Percentiles rank a stretch among this genome's conserved stretches.
Conservation (phyloP, 2,888 invertebrate species). For the Atherix ibis region DNA sequence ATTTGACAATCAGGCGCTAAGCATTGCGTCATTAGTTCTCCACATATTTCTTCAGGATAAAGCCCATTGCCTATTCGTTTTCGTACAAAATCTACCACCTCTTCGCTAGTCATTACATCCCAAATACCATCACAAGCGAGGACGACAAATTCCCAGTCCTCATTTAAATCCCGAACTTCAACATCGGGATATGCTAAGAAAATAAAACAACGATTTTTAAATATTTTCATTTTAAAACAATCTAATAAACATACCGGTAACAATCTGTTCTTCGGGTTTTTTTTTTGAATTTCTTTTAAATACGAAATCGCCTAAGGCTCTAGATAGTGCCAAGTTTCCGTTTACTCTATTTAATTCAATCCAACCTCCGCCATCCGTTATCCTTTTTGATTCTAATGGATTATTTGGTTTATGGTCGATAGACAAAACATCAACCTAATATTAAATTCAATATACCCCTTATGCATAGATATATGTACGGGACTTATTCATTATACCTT, state of each 20-base stretch:
- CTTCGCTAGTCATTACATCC: slow-evolving; percentile 94
- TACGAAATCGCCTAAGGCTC: slow-evolving; percentile 93
- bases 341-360: slow-evolving; percentile 97
- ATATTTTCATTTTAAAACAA: slow-evolving; percentile 7
- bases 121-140: slow-evolving; percentile 98
- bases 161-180: slow-evolving; percentile 56
- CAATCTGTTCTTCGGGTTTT: slow-evolving; percentile 86
- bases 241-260: slow-evolving; percentile 55
- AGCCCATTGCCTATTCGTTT: slow-evolving; percentile 61
- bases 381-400: slow-evolving; percentile 71
- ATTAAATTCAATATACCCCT: too few relatives aligned
- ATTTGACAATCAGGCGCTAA: slow-evolving; percentile 94
- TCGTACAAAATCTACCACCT: slow-evolving; percentile 82
- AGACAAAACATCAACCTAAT: slow-evolving; percentile 51
- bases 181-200: slow-evolving; percentile 88
- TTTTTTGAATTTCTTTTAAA: slow-evolving; percentile 84
- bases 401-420: slow-evolving; percentile 94
- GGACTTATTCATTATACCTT: slow-evolving; percentile 31
- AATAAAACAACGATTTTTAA: slow-evolving; percentile 9
- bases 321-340: slow-evolving; percentile 87
- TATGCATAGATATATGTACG: too few relatives aligned
- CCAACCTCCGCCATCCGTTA: slow-evolving; percentile 90
- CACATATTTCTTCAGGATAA: slow-evolving; percentile 91
- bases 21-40: slow-evolving; percentile 86
- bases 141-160: slow-evolving; percentile 93